Evolutionary conservation across 2,113 vertebrate genomes (phyloP), one percentile per base, ranked within the genome.

Genomic region (Psilopsiagon aurifrons): DNA sequence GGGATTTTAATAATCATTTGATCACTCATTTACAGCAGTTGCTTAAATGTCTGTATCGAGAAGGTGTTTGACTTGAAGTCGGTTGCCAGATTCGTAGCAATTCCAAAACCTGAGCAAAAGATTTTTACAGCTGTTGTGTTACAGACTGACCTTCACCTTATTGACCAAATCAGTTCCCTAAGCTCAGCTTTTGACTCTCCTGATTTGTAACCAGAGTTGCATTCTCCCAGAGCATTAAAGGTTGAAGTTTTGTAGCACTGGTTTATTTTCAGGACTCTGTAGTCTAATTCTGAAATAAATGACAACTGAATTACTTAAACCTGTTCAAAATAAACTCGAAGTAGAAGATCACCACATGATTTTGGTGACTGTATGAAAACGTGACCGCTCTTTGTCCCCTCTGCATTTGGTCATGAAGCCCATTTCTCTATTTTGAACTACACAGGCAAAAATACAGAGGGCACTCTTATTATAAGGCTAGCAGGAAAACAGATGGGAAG

Each of bases 21-120:
- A 98, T 98, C 98, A 98, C 98, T 98, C 98, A 98, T 98, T 98
- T 98, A 98, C 98, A 98, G 98, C 98, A 98, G 98, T 98, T 98
- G 96, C 90, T 98, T 98, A 96, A 97, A 97, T 95, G 97, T 97
- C 95, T 95, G 87, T 96, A 97, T 97, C 95, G 80, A 97, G 96
- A 96, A 97, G 87, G 94, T 97, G 70, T 96, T 98, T 97, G 86
- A 98, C 95, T 94, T 96, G 91, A 90, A 96, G 85, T 96, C 97
- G 95, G 90, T 94, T 97, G 95, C 94, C 97, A 98, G 97, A 97
- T 97, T 97, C 93, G 55, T 96, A 94, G 96, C 95, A 97, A 95
- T 97, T 96, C 64, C 89, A 89, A 97, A 98, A 95, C 77, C 75
- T 71, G 24, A 94, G 81, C 90, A 94, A 94, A 97, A 90, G 55